A percentile compares a stretch with the other conserved stretches of the same genome.
phyloP scores from a whole-genome alignment of 92 coral and sea anemone species.

The Porites evermanni region DNA sequence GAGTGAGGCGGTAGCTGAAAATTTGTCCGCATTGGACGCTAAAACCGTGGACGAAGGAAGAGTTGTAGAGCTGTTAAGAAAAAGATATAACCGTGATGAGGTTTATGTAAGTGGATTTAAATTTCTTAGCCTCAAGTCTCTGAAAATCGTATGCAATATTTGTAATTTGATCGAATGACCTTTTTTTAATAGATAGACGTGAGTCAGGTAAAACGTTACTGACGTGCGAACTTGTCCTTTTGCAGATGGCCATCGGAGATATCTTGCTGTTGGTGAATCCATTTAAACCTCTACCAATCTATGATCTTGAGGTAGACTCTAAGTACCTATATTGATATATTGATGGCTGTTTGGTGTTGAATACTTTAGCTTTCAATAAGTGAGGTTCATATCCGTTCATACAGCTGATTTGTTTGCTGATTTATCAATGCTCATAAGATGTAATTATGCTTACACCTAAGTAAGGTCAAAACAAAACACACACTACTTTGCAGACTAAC shows the following conservation, averaged over 20 bases:
- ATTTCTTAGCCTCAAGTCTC: background rate
- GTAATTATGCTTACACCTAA: too few relatives aligned
- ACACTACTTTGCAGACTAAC: background rate
- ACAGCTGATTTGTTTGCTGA: background rate
- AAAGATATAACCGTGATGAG: conserved; percentile 27
- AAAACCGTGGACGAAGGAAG: conserved; percentile 29
- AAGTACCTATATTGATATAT: background rate
- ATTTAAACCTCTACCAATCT: conserved; percentile 39
- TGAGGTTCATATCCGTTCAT: too few relatives aligned
- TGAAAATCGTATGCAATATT: background rate
- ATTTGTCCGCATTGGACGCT: conserved; percentile 25
- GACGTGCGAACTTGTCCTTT: background rate
- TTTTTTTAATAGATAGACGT: background rate
- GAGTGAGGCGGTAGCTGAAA: background rate
- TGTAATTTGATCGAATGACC: background rate
- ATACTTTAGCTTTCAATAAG: background rate
- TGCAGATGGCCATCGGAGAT: conserved; percentile 57
- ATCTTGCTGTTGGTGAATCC: conserved; percentile 56
- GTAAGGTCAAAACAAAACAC: background rate
- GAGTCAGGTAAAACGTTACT: too few relatives aligned
- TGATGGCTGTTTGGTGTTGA: conserved; percentile 11
- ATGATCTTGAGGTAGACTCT: conserved; percentile 29
- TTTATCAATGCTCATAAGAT: too few relatives aligned
- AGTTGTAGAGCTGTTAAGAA: conserved; percentile 41
- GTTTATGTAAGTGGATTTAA: conserved; percentile 38